Conservation (phyloP, 2,888 invertebrate species). For the Pinctada fucata region DNA sequence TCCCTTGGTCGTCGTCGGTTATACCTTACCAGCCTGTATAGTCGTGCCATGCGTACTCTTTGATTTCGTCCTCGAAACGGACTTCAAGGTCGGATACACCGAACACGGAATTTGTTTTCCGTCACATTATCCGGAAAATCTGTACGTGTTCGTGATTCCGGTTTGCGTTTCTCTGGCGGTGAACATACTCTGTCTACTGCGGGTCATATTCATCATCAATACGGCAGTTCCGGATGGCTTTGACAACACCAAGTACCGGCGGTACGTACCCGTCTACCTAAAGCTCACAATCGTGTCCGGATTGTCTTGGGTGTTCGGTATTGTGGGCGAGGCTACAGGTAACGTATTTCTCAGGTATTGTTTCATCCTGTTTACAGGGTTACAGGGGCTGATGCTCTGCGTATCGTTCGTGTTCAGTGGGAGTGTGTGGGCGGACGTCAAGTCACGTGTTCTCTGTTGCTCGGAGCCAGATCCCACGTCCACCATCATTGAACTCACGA, state of each 20-base stretch:
- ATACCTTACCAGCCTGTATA: neutral
- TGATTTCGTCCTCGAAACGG: neutral
- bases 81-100: neutral
- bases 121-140: neutral
- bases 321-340: neutral
- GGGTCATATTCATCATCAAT: neutral
- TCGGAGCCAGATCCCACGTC: neutral
- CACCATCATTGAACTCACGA: neutral
- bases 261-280: neutral
- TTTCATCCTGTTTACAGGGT: neutral
- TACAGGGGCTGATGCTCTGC: neutral
- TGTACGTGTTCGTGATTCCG: neutral
- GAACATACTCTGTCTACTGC: neutral
- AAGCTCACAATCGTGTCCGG: neutral
- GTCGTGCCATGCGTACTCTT: neutral
- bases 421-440: neutral
- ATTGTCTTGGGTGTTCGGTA: neutral
- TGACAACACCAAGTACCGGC: neutral
- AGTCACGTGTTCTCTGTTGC: neutral
- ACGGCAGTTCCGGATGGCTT: neutral
- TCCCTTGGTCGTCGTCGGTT: neutral
- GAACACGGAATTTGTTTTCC: neutral
- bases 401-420: neutral
- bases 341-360: neutral
- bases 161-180: neutral